Base-by-base conservation (phyloP, 2,888 invertebrate species). In the Mamestra brassicae region DNA sequence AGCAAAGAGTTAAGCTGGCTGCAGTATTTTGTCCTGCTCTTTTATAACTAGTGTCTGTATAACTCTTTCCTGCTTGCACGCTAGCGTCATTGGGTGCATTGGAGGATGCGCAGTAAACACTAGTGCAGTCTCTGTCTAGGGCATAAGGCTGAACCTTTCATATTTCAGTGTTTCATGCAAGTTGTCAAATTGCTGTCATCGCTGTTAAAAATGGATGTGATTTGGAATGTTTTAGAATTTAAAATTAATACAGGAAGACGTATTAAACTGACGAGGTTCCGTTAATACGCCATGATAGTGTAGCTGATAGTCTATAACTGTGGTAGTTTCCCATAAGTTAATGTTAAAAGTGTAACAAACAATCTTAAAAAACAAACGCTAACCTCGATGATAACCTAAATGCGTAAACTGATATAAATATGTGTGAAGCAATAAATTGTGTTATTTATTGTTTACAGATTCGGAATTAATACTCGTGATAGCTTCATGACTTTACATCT, bases 81-180 rank as follows among this genome's bases (percentile, higher is more conserved):
- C 17, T 70, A 34, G 52, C 61, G 26, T 60, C 52, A 69, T 69
- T 76, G 81, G 69, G 8, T 81, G 78, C 77, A 70, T 11, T 45
- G 47, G 69, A 76, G 77, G 63, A 76, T 81, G 76, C 68, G 69
- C 68, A 55, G 47, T 76, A 17, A 52, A 26, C 10, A 61, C 55
- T 76, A 67, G 55, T 52, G 61, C 69, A 76, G 64, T 79, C 69
- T 64, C 68, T 69, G 64, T 81, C 82, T 82, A 81, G 70, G 69
- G 45, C 50, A 38, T 52, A 76, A 45, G 17, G 34, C 36, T 60
- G 63, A 45, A 13, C 50, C 38, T 63, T 55, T 60, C 67, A 61
- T 68, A 60, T 52, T 63, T 67, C 26, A 76, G 69, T 81, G 38
- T 69, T 76, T 61, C 45, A 61, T 61, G 45, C 17, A 64, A 55